These are phyloP conservation scores for Xenus cinereus DNA, from an alignment of 2,113 vertebrate species.

Conservation along the genomic window DNA sequence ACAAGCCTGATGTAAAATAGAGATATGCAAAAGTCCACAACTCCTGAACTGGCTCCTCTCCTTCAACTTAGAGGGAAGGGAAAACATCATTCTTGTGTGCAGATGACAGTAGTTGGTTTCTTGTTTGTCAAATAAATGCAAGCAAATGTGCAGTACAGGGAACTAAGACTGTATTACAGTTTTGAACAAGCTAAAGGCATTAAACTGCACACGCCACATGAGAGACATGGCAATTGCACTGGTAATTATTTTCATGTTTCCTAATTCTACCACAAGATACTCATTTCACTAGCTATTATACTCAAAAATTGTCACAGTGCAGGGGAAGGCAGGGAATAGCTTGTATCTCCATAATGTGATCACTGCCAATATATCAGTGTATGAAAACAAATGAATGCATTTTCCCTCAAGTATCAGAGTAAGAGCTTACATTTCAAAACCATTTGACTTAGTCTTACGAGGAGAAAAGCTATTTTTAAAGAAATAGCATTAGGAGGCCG, in stretches of 20 bases:
- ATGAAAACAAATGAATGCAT: constrained; percentile 18
- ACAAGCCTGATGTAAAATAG: neutral
- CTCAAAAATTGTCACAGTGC: neutral
- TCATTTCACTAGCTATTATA: constrained; percentile 7
- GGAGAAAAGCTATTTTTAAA: neutral
- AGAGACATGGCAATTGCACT: neutral
- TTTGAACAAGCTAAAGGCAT: neutral
- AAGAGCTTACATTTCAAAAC: neutral
- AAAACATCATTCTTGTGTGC: neutral
- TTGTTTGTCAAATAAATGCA: neutral
- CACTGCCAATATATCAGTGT: neutral
- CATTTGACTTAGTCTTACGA: neutral
- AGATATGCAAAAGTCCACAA: neutral
- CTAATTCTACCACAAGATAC: constrained; percentile 4
- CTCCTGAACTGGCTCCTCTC: neutral
- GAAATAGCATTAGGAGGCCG: neutral
- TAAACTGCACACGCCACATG: neutral
- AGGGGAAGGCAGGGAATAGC: neutral
- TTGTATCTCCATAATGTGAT: neutral
- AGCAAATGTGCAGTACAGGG: neutral
- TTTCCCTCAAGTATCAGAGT: neutral
- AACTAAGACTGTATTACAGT: neutral
- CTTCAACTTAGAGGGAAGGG: neutral
- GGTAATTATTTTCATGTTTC: constrained; percentile 18
- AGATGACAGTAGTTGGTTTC: neutral